These are phyloP conservation scores for Dendrophyllia cribrosa DNA, from an alignment of 64 coral and sea anemone genomes.

Conservation along the genomic window DNA sequence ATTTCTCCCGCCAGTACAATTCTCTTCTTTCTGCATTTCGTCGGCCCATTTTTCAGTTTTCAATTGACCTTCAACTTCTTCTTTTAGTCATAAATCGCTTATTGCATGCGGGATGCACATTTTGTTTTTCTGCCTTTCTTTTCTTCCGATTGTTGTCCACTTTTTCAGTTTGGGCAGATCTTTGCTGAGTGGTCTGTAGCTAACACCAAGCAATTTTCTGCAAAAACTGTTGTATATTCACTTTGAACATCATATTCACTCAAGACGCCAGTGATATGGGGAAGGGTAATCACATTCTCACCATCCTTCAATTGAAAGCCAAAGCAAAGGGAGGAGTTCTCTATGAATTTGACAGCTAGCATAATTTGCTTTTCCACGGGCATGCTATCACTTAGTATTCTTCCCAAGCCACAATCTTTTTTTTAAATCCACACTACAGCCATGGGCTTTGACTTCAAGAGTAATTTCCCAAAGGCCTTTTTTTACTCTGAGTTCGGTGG, in stretches of 20 bases:
- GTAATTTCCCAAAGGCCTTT: not conserved
- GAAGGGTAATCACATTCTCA: no score
- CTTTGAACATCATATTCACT: not conserved
- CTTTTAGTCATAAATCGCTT: slow-evolving; percentile 24
- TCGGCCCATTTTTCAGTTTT: not conserved
- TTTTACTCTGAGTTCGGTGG: not conserved
- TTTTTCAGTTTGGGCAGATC: not conserved
- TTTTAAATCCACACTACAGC: not conserved
- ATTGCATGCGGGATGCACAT: slow-evolving; percentile 1
- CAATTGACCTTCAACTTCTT: not conserved
- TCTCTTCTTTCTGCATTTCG: not conserved
- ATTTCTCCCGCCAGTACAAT: not conserved
- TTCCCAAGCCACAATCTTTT: not conserved
- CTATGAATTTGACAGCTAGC: not conserved
- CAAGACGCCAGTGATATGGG: not conserved
- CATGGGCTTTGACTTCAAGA: not conserved
- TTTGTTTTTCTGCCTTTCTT: not conserved
- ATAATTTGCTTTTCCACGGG: no score
- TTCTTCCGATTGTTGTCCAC: not conserved
- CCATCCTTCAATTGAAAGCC: not conserved
- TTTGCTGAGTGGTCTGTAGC: not conserved
- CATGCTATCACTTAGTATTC: not conserved
- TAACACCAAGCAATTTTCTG: not conserved
- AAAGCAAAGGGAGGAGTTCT: not conserved
- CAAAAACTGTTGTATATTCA: not conserved